A percentile compares a stretch with the other conserved stretches of the same genome.
phyloP scores from a whole-genome alignment of 1,140 invertebrate species.

The Nasonia giraulti region DNA sequence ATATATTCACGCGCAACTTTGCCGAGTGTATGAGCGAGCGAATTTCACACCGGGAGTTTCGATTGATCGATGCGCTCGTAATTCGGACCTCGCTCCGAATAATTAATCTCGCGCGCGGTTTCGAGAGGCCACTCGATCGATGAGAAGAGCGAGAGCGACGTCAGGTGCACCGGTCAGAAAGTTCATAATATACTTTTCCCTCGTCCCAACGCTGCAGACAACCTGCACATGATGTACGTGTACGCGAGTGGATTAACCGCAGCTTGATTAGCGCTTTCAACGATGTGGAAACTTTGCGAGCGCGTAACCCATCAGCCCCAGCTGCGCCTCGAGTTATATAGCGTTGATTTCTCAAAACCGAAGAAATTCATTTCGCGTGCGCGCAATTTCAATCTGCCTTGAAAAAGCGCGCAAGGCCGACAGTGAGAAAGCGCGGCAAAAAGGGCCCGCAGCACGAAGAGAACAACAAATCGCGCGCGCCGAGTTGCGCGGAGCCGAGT shows the following conservation, averaged over 20 bases:
- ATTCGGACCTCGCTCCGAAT: neutral
- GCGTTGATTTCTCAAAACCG: neutral
- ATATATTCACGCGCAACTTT: neutral
- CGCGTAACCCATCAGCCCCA: neutral
- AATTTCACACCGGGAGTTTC: neutral
- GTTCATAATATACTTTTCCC: too few relatives aligned
- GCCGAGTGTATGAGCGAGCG: neutral
- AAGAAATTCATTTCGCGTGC: neutral
- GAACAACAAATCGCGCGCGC: slow-evolving; percentile 32
- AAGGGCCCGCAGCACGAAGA: neutral
- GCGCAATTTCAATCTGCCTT: neutral
- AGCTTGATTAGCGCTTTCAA: neutral
- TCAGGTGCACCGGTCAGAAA: too few relatives aligned
- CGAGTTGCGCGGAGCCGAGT: too few relatives aligned
- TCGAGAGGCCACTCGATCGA: neutral
- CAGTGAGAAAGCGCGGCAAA: slow-evolving; percentile 10
- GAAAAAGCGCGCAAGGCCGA: neutral
- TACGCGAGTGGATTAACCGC: neutral
- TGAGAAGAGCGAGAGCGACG: too few relatives aligned
- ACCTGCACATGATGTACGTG: neutral
- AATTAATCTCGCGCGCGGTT: neutral
- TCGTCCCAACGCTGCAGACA: too few relatives aligned
- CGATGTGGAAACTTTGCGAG: neutral
- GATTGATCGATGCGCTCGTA: neutral
- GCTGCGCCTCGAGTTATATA: too few relatives aligned